A percentile compares a stretch with the other conserved stretches of the same genome.
Conservation (phyloP, 2,888 invertebrate genomes). For the Cheilosia variabilis region DNA sequence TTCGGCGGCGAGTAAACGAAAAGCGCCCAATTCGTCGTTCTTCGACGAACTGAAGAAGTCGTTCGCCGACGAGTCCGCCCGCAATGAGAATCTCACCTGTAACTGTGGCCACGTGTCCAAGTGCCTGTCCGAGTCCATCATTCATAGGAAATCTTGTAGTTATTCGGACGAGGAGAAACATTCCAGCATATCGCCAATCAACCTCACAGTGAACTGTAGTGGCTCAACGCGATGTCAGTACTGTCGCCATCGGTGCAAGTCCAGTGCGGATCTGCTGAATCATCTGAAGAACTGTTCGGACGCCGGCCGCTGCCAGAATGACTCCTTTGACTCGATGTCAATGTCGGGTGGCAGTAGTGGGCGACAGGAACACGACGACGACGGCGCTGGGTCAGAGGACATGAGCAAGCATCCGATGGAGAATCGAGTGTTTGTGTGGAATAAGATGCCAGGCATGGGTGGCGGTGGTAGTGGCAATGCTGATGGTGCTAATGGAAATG, state of each 20-base stretch:
- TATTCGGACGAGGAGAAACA: slow-evolving; percentile 82
- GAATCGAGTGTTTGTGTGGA: slow-evolving; percentile 92
- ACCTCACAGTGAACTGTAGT: slow-evolving; percentile 80
- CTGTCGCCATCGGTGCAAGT: slow-evolving; percentile 94
- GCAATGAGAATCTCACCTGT: slow-evolving; percentile 88
- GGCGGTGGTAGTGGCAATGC: slow-evolving; percentile 76
- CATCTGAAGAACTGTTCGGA: slow-evolving; percentile 90
- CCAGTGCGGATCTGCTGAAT: slow-evolving; percentile 89
- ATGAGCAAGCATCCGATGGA: slow-evolving; percentile 88
- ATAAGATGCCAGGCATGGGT: slow-evolving; percentile 85
- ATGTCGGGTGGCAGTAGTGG: slow-evolving; percentile 82
- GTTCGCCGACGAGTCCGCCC: slow-evolving; percentile 87
- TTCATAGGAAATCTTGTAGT: slow-evolving; percentile 89
- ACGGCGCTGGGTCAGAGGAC: slow-evolving; percentile 80
- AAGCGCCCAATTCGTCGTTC: slow-evolving; percentile 88
- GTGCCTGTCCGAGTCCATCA: slow-evolving; percentile 91
- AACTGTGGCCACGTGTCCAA: slow-evolving; percentile 90
- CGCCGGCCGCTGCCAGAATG: slow-evolving; percentile 83
- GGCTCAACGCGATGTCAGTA: slow-evolving; percentile 93
- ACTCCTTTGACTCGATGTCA: slow-evolving; percentile 82
- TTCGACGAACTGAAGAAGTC: slow-evolving; percentile 93
- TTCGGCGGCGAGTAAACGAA: slow-evolving; percentile 77
- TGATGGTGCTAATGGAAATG: slow-evolving; percentile 62
- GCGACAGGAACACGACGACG: slow-evolving; percentile 82
- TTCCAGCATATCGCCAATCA: slow-evolving; percentile 82